Evolutionary conservation across 2,888 invertebrate species (phyloP).

Genomic region (Sialis lutaria): DNA sequence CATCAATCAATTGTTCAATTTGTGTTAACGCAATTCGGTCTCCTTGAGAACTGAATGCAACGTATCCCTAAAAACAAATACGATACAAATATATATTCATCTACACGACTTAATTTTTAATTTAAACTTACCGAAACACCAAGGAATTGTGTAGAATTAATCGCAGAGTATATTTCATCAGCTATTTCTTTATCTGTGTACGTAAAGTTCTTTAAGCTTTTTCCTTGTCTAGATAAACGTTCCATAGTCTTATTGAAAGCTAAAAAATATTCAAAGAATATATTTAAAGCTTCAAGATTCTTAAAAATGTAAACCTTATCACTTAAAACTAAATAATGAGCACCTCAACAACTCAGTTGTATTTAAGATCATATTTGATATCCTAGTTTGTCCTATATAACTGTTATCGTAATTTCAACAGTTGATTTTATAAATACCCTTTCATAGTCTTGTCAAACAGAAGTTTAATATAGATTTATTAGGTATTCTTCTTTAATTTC

Average conservation of each 20-base stretch:
- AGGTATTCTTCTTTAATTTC: too few relatives aligned
- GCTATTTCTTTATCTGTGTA: conserved; percentile 91
- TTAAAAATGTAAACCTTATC: too few relatives aligned
- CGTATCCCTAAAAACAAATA: conserved; percentile 58
- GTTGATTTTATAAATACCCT: too few relatives aligned
- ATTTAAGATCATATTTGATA: too few relatives aligned
- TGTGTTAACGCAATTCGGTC: conserved; percentile 97
- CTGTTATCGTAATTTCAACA: too few relatives aligned
- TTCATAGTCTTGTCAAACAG: too few relatives aligned
- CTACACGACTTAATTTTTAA: too few relatives aligned
- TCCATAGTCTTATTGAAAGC: conserved; percentile 96
- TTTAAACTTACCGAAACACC: conserved; percentile 80
- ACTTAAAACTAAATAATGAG: too few relatives aligned
- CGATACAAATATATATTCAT: too few relatives aligned
- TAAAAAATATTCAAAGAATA: conserved; percentile 22
- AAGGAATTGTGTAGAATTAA: conserved; percentile 94
- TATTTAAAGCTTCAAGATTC: not conserved
- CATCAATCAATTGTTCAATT: conserved; percentile 92
- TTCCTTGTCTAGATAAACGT: conserved; percentile 58
- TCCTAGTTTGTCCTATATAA: too few relatives aligned
- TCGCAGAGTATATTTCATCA: conserved; percentile 90
- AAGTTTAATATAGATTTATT: too few relatives aligned
- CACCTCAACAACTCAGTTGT: too few relatives aligned
- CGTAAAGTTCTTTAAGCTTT: conserved; percentile 85
- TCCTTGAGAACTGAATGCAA: conserved; percentile 96